phyloP scores from a whole-genome alignment of 2,888 invertebrate species.

The Pyrrhosoma nymphula region DNA sequence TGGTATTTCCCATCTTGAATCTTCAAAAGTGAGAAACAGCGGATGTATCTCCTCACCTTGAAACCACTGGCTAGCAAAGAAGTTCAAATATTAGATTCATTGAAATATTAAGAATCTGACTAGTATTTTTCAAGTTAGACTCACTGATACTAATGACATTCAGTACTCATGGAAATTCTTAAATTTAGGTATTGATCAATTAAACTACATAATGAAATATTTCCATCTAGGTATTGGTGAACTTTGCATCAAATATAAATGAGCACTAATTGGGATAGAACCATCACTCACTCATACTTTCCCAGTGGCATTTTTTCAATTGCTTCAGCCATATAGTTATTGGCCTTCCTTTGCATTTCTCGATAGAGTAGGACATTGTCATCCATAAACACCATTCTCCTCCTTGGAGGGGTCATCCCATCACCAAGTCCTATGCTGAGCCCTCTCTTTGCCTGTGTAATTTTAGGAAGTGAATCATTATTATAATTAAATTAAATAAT shows the following conservation, averaged over 20 bases:
- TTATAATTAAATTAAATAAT: too few species aligned
- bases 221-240: neutral
- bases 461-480: too few species aligned
- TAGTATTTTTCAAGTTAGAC: too few species aligned
- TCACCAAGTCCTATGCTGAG: conserved; percentile 30
- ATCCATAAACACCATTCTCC: conserved; percentile 84
- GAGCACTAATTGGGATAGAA: neutral
- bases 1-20: conserved; percentile 84
- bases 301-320: conserved; percentile 92
- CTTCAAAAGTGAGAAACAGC: conserved; percentile 83
- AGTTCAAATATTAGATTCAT: neutral
- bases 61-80: conserved; percentile 83
- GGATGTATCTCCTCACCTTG: conserved; percentile 82
- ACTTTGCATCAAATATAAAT: neutral
- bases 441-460: conserved; percentile 43
- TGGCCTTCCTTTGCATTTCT: conserved; percentile 84
- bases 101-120: neutral
- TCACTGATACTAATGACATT: too few species aligned
- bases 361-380: conserved; percentile 84
- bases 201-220: neutral
- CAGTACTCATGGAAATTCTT: neutral
- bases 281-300: conserved; percentile 83
- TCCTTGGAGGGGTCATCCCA: conserved; percentile 70
- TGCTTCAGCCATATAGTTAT: conserved; percentile 89
- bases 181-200: neutral